Evolutionary conservation across 2,113 vertebrate genomes (phyloP).

Genomic region (Carassius auratus): DNA sequence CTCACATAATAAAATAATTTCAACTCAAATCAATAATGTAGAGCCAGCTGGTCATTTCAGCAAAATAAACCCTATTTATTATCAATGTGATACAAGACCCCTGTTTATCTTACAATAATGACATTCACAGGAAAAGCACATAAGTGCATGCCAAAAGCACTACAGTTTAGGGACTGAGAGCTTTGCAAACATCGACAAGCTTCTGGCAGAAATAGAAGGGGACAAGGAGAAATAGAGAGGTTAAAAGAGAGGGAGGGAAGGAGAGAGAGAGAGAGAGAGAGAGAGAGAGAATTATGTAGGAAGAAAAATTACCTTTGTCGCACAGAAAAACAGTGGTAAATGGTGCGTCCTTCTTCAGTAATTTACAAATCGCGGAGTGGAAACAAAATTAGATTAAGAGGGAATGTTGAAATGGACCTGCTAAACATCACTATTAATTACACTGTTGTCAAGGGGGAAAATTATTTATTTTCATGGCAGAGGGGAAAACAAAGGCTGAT

Average conservation of each 20-base stretch:
- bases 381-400: constrained; percentile 84
- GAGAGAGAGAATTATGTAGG: constrained; percentile 61
- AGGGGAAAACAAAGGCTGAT: constrained; percentile 69
- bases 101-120: constrained; percentile 70
- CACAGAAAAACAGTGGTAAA: constrained; percentile 77
- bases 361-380: constrained; percentile 82
- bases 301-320: constrained; percentile 79
- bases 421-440: constrained; percentile 83
- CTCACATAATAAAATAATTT: not conserved
- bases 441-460: constrained; percentile 72
- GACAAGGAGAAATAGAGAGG: constrained; percentile 39
- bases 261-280: not conserved
- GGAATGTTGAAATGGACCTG: constrained; percentile 77
- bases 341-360: constrained; percentile 77
- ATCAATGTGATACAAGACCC: not conserved
- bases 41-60: not conserved
- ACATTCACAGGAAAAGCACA: constrained; percentile 68
- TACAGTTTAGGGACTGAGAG: constrained; percentile 45
- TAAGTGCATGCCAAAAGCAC: constrained; percentile 68
- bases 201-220: constrained; percentile 13
- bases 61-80: not conserved
- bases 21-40: not conserved
- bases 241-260: constrained; percentile 39
- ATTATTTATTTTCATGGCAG: constrained; percentile 75
- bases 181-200: constrained; percentile 1